Conservation (phyloP, 2,797 vertebrate genomes). For the Gallinago solitaria region DNA sequence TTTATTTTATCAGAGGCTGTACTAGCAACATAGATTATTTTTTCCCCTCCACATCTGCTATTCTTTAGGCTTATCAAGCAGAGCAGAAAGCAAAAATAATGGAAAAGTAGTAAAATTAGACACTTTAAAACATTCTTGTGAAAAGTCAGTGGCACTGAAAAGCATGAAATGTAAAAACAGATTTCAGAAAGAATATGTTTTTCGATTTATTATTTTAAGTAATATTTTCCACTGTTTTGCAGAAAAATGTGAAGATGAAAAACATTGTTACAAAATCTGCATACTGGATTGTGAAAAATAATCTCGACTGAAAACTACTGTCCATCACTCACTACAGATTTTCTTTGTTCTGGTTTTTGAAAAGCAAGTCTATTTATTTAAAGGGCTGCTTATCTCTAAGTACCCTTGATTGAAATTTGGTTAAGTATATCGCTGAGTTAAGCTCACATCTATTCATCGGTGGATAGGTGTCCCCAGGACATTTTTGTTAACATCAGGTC, state of each 20-base stretch:
- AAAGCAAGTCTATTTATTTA: not conserved
- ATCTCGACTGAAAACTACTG: not conserved
- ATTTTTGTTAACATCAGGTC: not conserved
- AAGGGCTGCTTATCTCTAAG: not conserved
- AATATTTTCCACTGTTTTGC: not conserved
- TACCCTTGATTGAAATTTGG: not conserved
- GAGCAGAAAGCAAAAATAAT: not conserved
- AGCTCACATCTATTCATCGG: not conserved
- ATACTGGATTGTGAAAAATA: not conserved
- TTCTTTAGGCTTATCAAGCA: not conserved
- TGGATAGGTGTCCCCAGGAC: not conserved
- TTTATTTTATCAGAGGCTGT: not conserved
- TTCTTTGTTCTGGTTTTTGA: not conserved
- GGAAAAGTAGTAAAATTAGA: not conserved
- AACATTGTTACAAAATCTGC: not conserved
- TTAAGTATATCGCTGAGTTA: not conserved
- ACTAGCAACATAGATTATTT: not conserved
- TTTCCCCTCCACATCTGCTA: not conserved
- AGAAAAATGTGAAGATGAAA: not conserved
- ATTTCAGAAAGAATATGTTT: not conserved
- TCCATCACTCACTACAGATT: not conserved
- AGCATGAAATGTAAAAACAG: constrained; percentile 9
- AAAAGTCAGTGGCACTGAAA: not conserved
- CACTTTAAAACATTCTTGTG: not conserved
- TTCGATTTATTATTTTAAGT: not conserved